These are phyloP conservation scores for Thinocorus orbignyianus DNA, from an alignment of 2,113 vertebrate species.

Conservation along the genomic window DNA sequence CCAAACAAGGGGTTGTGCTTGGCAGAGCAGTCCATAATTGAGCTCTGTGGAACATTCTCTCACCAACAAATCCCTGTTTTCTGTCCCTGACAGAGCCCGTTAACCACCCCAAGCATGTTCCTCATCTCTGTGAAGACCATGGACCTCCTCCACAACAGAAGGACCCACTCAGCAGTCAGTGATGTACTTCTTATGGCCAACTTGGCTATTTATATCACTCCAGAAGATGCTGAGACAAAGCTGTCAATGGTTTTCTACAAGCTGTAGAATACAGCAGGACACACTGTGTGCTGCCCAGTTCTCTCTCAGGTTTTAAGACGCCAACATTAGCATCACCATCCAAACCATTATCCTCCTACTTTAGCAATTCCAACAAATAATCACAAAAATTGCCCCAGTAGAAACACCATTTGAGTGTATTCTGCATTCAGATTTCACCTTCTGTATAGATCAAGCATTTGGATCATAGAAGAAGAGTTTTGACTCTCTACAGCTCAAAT, in stretches of 20 bases:
- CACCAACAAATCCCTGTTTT: background rate
- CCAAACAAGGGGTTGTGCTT: background rate
- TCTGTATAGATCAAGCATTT: background rate
- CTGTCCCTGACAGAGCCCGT: background rate
- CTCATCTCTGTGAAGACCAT: background rate
- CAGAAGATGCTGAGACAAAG: background rate
- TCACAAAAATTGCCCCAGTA: background rate
- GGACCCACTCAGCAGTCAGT: background rate
- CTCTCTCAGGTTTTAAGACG: background rate
- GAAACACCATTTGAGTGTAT: background rate
- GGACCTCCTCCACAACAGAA: background rate
- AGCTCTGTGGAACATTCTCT: background rate
- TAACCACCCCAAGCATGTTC: background rate
- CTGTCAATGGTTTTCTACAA: background rate
- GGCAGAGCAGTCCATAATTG: background rate
- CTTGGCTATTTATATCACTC: background rate
- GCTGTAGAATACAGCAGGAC: background rate
- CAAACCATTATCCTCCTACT: background rate
- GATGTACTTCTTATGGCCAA: background rate
- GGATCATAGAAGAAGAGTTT: background rate
- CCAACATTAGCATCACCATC: background rate
- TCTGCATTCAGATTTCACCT: background rate
- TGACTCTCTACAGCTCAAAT: background rate
- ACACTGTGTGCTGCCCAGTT: background rate
- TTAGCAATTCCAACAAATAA: background rate